phyloP scores from a whole-genome alignment of 2,797 vertebrate species.

The Poecilia wingei region DNA sequence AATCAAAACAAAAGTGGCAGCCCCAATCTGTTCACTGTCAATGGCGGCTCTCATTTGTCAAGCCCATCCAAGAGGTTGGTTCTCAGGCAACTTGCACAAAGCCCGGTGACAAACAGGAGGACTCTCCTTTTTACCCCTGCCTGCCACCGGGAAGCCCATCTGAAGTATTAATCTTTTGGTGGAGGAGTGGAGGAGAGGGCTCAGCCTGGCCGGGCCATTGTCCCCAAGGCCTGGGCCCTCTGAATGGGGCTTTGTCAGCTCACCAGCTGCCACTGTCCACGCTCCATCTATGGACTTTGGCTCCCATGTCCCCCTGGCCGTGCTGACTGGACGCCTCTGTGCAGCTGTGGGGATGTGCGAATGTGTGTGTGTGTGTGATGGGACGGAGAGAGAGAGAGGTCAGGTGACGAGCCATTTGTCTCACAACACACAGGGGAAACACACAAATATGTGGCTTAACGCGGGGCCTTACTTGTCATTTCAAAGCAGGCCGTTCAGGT shows the following conservation, averaged over 20 bases:
- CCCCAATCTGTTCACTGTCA: constrained; percentile 82
- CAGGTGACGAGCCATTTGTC: constrained; percentile 77
- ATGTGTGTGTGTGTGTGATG: constrained; percentile 34
- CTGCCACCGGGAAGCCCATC: constrained; percentile 84
- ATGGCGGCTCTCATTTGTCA: constrained; percentile 83
- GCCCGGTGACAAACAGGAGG: constrained; percentile 83
- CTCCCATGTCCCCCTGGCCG: constrained; percentile 78
- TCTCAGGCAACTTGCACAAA: constrained; percentile 84
- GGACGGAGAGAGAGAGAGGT: constrained; percentile 67
- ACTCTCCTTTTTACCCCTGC: constrained; percentile 82
- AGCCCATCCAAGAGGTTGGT: constrained; percentile 81
- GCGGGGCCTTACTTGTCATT: constrained; percentile 56
- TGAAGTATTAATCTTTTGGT: constrained; percentile 86
- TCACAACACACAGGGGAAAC: constrained; percentile 52
- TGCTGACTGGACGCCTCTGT: constrained; percentile 80
- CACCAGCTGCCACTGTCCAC: constrained; percentile 83
- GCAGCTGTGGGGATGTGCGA: constrained; percentile 79
- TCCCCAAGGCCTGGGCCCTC: constrained; percentile 75
- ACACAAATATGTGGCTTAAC: constrained; percentile 60
- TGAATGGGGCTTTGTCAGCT: constrained; percentile 85
- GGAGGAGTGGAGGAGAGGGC: constrained; percentile 82
- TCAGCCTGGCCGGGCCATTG: constrained; percentile 81
- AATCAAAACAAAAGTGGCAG: constrained; percentile 83
- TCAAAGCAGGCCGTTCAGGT: constrained; percentile 52
- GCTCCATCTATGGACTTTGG: constrained; percentile 80